Base-by-base conservation (phyloP, 2,797 vertebrate species). In the Pogonophryne albipinna region DNA sequence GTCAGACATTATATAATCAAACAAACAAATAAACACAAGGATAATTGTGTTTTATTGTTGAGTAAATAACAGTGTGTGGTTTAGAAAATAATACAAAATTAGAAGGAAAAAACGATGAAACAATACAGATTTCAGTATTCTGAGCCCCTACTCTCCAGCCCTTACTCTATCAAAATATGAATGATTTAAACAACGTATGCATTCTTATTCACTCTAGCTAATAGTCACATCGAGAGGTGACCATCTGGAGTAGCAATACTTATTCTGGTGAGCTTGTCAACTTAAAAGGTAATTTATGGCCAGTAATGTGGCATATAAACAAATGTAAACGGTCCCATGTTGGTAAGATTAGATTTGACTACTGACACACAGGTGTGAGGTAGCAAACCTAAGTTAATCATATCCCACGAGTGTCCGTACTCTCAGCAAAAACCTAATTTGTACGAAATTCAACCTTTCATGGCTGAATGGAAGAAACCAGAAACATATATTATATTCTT, bases 241-340 rank as follows among this genome's bases (percentile, higher is more conserved):
- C 50, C 38, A 44, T 66, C 61, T 66, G 34, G 41, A 59, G 17
- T 49, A 31, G n/a, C 14, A 59, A 23, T 59, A 46, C 41, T 41
- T 58, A 14, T 53, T 42, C 23, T 19, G 42, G 16, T 64, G 47
- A 53, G 60, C 53, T 31, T 47, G 46, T 55, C 14, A 7, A 65
- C 50, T 17, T 55, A 14, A 55, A 70, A n/a, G n/a, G n/a, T n/a
- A n/a, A n/a, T n/a, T n/a, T n/a, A n/a, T 12, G 5, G 41, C 13
- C 44, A 23, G 16, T 50, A 62, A 51, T 62, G 45, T 58, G 57
- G 66, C 41, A 66, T 63, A 9, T 53, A 66, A 47, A 57, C 34
- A 71, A 45, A 66, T 60, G 44, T 42, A 34, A 65, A 76, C 62
- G 31, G 46, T 46, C 46, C 47, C 52, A 53, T 52, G 57, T 57